Evolutionary conservation across 2,888 invertebrate genomes (phyloP).

Genomic region (Tiliacea aurago): DNA sequence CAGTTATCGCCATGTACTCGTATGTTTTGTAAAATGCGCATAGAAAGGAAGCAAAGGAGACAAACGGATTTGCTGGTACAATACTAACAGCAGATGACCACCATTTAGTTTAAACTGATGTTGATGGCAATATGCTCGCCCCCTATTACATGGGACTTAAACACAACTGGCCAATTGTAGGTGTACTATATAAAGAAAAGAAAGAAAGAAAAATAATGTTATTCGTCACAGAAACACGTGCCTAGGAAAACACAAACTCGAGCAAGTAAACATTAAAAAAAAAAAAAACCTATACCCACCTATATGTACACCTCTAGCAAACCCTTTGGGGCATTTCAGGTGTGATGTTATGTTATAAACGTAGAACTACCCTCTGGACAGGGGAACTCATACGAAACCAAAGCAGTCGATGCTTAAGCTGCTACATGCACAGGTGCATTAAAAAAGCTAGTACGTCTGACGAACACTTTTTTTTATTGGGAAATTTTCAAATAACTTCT

Average conservation of each 20-base stretch:
- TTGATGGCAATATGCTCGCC: background rate
- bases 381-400: background rate
- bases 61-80: background rate
- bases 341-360: background rate
- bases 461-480: too few relatives aligned
- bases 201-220: too few relatives aligned
- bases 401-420: background rate
- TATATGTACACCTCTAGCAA: background rate
- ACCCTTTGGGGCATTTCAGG: too few relatives aligned
- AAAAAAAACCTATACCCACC: too few relatives aligned
- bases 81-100: background rate
- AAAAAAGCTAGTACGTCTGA: background rate
- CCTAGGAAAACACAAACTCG: too few relatives aligned
- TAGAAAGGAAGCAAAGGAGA: background rate
- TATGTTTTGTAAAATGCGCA: background rate
- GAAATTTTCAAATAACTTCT: too few relatives aligned
- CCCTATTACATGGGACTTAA: too few relatives aligned
- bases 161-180: too few relatives aligned
- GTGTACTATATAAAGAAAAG: too few relatives aligned
- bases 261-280: too few relatives aligned
- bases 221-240: too few relatives aligned
- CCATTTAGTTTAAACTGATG: background rate
- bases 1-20: background rate
- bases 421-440: background rate
- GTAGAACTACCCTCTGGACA: background rate